A percentile compares a stretch with the other conserved stretches of the same genome.
phyloP scores from a whole-genome alignment of 2,797 vertebrate genomes.

The Brachyrhaphis roseni region DNA sequence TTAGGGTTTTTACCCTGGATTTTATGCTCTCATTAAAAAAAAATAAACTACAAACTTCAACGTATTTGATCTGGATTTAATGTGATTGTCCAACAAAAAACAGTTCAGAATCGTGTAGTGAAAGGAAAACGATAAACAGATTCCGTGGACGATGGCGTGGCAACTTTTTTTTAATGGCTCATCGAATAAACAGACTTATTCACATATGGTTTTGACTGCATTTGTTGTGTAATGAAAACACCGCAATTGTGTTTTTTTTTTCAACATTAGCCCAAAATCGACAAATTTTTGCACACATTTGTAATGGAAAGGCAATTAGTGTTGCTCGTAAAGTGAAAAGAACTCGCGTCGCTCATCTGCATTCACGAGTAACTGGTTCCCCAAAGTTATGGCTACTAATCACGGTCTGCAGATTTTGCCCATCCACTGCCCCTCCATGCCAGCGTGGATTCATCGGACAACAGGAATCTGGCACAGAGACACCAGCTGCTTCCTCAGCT shows the following conservation, averaged over 20 bases:
- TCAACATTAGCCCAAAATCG: no score
- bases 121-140: background rate
- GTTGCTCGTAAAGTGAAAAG: background rate
- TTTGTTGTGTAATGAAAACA: no score
- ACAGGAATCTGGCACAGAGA: conserved; percentile 57
- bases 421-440: conserved; percentile 7
- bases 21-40: background rate
- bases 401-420: conserved; percentile 6
- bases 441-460: conserved; percentile 41
- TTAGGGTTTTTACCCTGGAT: background rate
- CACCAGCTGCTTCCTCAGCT: conserved; percentile 50
- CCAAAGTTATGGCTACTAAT: conserved; percentile 1
- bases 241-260: background rate
- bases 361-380: background rate
- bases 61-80: background rate
- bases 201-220: no score
- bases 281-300: no score
- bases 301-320: no score
- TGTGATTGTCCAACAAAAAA: background rate
- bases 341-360: background rate
- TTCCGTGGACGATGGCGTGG: no score
- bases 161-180: no score
- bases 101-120: no score
- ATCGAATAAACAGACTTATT: no score
- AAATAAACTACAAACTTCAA: background rate